Evolutionary conservation across 2,888 invertebrate species (phyloP), one percentile per base, ranked within the genome.

Genomic region (Helicoverpa assulta): DNA sequence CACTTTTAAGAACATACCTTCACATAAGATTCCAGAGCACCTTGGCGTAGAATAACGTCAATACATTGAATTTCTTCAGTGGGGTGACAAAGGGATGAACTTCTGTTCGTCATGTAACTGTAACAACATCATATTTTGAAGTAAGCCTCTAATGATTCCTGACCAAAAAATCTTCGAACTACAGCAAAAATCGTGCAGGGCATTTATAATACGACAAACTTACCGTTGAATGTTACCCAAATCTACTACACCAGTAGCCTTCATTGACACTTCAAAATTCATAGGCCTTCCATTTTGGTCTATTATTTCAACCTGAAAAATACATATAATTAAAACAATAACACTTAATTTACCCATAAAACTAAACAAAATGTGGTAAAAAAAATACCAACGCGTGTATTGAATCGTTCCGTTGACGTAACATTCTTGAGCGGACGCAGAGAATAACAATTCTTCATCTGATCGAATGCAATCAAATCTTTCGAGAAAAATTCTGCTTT

Each of bases 31-130:
- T 93, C 97, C 97, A 77, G 97, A 96, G 82, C 98, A 89, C 76
- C 98, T 97, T 87, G 98, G 95, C 90, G 97, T 93, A 99, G 95
- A 56, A 99, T 97, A 2, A 99, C 97, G 90, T 99, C 99, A 43
- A 99, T 91, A n/a, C 98, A 98, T 89, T 98, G 98, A 18, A 98
- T 92, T 0, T 96, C 97, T 71, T 96, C 96, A 65, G 96, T 96
- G 0, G 97, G 97, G 0, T 95, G 91, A 10, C 84, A 87, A 10
- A 93, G 78, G 0, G 96, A 92, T 0, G 93, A 87, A 0, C 94
- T 92, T 0, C 88, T 92, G 2, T 55, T 76, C 50, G 75, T 70
- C 93, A 96, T 94, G 63, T 96, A 93, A 0, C 96, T 96, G 73
- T 40, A 85, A 83, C 21, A 61, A 57, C 57, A 68, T 50, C 8